Percentiles rank a stretch among this genome's conserved stretches.
Evolutionary conservation across 2,797 vertebrate genomes (phyloP).

Genomic region (Pseudomugil tenellus): DNA sequence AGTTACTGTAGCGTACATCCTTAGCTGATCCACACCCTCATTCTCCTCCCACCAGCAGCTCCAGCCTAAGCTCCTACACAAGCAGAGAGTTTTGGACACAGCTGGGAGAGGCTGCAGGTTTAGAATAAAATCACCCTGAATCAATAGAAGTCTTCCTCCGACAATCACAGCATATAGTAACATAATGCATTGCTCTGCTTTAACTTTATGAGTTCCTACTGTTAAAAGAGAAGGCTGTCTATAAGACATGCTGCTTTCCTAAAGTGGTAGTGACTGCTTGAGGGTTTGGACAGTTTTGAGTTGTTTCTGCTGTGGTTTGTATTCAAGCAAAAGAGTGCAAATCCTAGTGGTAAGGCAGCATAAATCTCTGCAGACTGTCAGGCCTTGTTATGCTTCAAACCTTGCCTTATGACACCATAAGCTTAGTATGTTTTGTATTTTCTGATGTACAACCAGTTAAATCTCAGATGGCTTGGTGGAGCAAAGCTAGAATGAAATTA

Average conservation of each 20-base stretch:
- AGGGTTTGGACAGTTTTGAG: slow-evolving; percentile 62
- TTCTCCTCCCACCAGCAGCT: slow-evolving; percentile 15
- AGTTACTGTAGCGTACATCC: slow-evolving; percentile 68
- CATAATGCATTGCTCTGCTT: slow-evolving; percentile 16
- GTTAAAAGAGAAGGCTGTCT: slow-evolving; percentile 29
- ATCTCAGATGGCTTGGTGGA: neutral
- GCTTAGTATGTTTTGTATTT: slow-evolving; percentile 45
- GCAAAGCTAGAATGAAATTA: slow-evolving; percentile 19
- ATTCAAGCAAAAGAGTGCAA: slow-evolving; percentile 65
- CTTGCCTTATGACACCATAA: slow-evolving; percentile 47
- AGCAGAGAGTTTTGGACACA: slow-evolving; percentile 61
- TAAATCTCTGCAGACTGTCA: slow-evolving; percentile 63
- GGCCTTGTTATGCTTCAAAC: slow-evolving; percentile 61
- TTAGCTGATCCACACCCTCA: slow-evolving; percentile 52
- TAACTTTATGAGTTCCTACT: slow-evolving; percentile 26
- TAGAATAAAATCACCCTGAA: slow-evolving; percentile 40
- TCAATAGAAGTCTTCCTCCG: slow-evolving; percentile 3
- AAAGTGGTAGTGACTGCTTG: slow-evolving; percentile 52
- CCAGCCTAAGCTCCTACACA: slow-evolving; percentile 31
- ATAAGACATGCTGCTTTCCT: slow-evolving; percentile 41
- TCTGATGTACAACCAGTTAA: slow-evolving; percentile 14
- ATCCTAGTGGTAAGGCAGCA: slow-evolving; percentile 59
- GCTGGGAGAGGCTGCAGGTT: slow-evolving; percentile 56
- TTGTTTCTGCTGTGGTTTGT: slow-evolving; percentile 77
- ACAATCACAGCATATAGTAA: slow-evolving; percentile 19